Percentiles rank a stretch among this genome's conserved stretches.
Evolutionary conservation across 2,888 invertebrate genomes (phyloP).

Genomic region (Lasioglossum villosulum): DNA sequence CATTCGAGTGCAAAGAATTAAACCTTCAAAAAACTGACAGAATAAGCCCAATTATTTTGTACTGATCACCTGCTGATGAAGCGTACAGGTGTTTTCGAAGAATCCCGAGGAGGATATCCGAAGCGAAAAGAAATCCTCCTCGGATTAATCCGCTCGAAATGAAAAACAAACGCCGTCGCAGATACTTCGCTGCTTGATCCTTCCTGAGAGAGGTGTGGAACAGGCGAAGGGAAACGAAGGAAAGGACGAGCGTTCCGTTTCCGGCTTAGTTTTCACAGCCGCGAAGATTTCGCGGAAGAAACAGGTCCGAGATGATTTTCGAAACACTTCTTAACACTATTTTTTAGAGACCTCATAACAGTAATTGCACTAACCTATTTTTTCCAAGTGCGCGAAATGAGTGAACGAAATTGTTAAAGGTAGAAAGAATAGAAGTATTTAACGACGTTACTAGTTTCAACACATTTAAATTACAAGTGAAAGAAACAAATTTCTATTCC

Average conservation of each 20-base stretch:
- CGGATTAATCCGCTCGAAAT: slow-evolving; percentile 15
- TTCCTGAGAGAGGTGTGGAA: background rate
- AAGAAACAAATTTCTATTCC: too few species aligned
- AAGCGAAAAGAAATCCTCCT: background rate
- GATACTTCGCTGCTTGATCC: background rate
- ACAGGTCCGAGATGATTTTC: background rate
- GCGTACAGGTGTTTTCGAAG: background rate
- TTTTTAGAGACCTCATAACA: too few species aligned
- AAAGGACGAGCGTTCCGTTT: background rate
- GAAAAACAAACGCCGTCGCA: slow-evolving; percentile 13
- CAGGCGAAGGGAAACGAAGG: background rate
- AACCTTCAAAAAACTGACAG: too few species aligned
- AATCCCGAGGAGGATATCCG: background rate
- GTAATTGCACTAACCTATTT: too few species aligned
- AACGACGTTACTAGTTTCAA: too few species aligned
- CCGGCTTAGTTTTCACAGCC: background rate
- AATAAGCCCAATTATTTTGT: background rate
- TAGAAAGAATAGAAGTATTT: too few species aligned
- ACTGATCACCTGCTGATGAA: background rate
- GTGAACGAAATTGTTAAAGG: too few species aligned
- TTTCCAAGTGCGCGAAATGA: too few species aligned
- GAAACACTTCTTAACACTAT: too few species aligned
- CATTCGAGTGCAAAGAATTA: too few species aligned
- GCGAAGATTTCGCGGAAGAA: background rate
- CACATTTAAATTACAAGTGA: too few species aligned